Conservation (phyloP, 2,888 invertebrate species). For the Drosophila hawaiiensis region DNA sequence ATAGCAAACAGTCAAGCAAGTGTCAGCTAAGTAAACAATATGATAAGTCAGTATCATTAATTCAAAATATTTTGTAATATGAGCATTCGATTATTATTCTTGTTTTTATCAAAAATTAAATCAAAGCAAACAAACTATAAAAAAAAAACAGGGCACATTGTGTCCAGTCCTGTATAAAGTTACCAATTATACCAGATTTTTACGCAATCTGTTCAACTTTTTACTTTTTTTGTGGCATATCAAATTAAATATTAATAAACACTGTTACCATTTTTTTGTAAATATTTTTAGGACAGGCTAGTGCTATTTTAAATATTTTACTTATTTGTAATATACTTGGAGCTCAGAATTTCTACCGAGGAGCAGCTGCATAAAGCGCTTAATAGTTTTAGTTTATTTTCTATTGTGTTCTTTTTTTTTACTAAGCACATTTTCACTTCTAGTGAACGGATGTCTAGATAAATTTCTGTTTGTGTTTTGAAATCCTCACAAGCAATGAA, state of each 20-base stretch:
- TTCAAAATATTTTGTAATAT: conserved; percentile 5
- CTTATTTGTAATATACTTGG: not conserved
- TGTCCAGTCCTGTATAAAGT: conserved; percentile 2
- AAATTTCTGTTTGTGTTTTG: conserved; percentile 9
- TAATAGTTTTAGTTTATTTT: not conserved
- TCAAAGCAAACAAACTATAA: conserved; percentile 1
- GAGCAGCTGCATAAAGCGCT: no score
- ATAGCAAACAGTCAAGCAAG: not conserved
- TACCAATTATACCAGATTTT: not conserved
- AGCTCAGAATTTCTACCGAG: not conserved
- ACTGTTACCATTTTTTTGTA: not conserved
- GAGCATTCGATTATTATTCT: conserved; percentile 1
- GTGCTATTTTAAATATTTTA: not conserved
- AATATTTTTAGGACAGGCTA: not conserved
- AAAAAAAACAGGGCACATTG: not conserved
- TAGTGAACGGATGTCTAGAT: conserved; percentile 30
- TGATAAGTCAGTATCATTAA: conserved; percentile 13
- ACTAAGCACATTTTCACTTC: conserved; percentile 5
- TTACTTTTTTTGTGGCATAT: not conserved
- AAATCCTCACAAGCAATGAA: conserved; percentile 14
- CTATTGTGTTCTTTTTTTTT: not conserved
- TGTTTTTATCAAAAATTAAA: not conserved
- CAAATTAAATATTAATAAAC: not conserved
- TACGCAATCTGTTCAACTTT: not conserved
- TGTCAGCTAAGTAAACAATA: not conserved